Percentiles rank a stretch among this genome's conserved stretches.
Evolutionary conservation across 92 coral and sea anemone species (phyloP).

Genomic region (Parazoanthus darwini): DNA sequence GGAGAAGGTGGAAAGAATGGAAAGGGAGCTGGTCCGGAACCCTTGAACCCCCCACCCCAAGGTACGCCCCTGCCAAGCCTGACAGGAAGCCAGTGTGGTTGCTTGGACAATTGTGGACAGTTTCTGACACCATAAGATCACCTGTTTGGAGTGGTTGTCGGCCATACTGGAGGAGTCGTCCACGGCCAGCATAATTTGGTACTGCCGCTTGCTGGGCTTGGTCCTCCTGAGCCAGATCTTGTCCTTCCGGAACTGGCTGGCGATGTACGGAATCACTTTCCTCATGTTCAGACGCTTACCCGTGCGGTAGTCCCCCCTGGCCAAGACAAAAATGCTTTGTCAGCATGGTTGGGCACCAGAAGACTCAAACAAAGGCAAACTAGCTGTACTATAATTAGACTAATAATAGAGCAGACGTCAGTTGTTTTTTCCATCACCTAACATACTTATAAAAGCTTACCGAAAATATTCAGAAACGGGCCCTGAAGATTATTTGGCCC

Average conservation of each 20-base stretch:
- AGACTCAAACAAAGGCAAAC: not conserved
- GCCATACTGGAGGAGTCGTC: constrained; percentile 99
- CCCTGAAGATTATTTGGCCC: too few relatives aligned
- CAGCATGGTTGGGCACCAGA: not conserved
- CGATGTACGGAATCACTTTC: constrained; percentile 96
- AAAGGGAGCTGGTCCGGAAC: too few relatives aligned
- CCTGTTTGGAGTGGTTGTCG: constrained; percentile 98
- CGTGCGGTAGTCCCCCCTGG: constrained; percentile 97
- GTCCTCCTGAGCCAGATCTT: constrained; percentile 98
- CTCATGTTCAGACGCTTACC: constrained; percentile 96
- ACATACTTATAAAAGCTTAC: too few relatives aligned
- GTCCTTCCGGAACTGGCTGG: constrained; percentile 98
- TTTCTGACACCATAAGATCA: constrained; percentile 1
- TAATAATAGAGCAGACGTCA: too few relatives aligned
- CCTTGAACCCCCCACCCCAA: too few relatives aligned
- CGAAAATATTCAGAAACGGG: too few relatives aligned
- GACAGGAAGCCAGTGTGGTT: too few relatives aligned
- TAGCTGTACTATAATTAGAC: too few relatives aligned
- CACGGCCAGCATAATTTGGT: constrained; percentile 94
- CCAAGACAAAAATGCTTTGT: not conserved
- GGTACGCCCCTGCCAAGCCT: too few relatives aligned
- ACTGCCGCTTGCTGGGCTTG: constrained; percentile 93
- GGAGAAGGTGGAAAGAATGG: too few relatives aligned
- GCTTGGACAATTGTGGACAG: too few relatives aligned
- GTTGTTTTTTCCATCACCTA: too few relatives aligned